Percentiles rank a stretch among this genome's conserved stretches.
These are phyloP conservation scores for Athalia rosae DNA, from an alignment of 2,888 invertebrate genomes.

Conservation along the genomic window DNA sequence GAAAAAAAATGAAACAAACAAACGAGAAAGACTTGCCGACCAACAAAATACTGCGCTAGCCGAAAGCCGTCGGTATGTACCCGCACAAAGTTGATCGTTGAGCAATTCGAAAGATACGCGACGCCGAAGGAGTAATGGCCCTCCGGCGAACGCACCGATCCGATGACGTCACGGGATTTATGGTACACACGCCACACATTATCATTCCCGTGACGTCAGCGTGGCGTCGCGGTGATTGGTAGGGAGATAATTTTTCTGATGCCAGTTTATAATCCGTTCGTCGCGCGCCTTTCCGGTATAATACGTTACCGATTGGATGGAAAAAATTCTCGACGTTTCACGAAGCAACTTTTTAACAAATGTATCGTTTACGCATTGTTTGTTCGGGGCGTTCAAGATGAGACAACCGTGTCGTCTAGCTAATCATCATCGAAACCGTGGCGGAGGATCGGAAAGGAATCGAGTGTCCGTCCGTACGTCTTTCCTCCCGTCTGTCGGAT, in stretches of 20 bases:
- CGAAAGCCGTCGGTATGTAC: background rate
- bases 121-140: slow-evolving; percentile 1
- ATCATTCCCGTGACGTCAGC: slow-evolving; percentile 18
- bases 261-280: background rate
- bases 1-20: slow-evolving; percentile 5
- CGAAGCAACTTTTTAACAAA: too few relatives aligned
- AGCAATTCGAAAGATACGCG: slow-evolving; percentile 31
- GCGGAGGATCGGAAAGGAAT: slow-evolving; percentile 35
- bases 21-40: background rate
- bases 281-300: background rate
- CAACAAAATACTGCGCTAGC: slow-evolving; percentile 21
- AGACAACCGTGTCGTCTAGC: slow-evolving; percentile 22
- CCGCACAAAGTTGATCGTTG: background rate
- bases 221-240: slow-evolving; percentile 10
- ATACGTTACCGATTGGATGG: background rate
- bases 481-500: background rate
- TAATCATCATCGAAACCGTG: slow-evolving; percentile 6
- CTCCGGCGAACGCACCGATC: slow-evolving; percentile 14
- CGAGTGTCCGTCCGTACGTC: slow-evolving; percentile 19
- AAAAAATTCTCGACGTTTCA: too few relatives aligned
- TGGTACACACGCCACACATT: background rate
- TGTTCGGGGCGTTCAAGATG: background rate
- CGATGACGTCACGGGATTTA: slow-evolving; percentile 30
- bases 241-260: too few relatives aligned
- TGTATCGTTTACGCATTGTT: slow-evolving; percentile 11